Evolutionary conservation across 1,140 invertebrate species (phyloP), one percentile per base, ranked within the genome.

Genomic region (Zaprionus ornatus): DNA sequence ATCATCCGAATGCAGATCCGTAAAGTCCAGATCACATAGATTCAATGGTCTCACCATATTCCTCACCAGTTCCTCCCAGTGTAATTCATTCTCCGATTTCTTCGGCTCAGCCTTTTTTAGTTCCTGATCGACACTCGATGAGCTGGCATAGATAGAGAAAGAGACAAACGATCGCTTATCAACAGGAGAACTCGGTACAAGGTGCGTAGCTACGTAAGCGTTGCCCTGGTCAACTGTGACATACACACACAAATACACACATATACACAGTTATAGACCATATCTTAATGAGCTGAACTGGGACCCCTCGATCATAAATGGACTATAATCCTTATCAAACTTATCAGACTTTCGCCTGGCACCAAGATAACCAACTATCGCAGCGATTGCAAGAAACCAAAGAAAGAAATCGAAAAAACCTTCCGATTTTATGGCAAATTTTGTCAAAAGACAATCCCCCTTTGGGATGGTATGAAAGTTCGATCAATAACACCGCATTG

Each of bases 1-100:
- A 63, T 96, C 97, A 67, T 98, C 97, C 13, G 95, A 95, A 67
- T 95, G 95, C 32, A 99, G 94, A 93, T 99, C 98, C 1, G 97
- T 98, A 90, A 99, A 99, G 92, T 99, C 98, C 62, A 99, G 93
- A 93, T 99, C 98, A 92, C 98, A 99, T 12, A 99, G 95, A 79
- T 96, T 95, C 52, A 99, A 94, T 1, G 97, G 96, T 75, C 98
- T 93, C 66, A 96, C 96, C 63, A 98, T 93, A 72, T 95, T 96
- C 32, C 96, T 95, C 23, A 97, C 95, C 64, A 98, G 93, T 80
- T 98, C 97, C 84, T 99, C 98, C 99, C 99, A 99, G 82, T 98
- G 97, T 1, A 99, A 93, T 88, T 99, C 98, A 88, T 97, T 98
- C 93, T 99, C 98, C 0, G 97, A 97, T 92, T 98, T 97, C 93